A percentile compares a stretch with the other conserved stretches of the same genome.
These are phyloP conservation scores for Labrus mixtus DNA, from an alignment of 2,113 vertebrate genomes.

Conservation along the genomic window DNA sequence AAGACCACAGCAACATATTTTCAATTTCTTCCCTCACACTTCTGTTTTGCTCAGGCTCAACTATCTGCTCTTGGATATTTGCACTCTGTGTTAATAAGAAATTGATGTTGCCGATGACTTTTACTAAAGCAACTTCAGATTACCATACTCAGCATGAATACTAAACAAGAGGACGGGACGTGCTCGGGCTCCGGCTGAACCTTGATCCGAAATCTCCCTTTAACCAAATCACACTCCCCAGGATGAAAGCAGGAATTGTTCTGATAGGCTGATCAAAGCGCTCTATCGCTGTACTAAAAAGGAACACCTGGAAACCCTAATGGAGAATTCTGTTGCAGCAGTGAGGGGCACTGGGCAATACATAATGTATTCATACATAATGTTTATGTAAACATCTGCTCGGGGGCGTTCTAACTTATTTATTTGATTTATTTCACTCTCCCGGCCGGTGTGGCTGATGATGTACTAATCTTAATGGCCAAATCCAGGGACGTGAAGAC, in stretches of 20 bases:
- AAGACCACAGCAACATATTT: constrained; percentile 27
- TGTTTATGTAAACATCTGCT: constrained; percentile 83
- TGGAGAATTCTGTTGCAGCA: constrained; percentile 70
- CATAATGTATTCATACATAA: constrained; percentile 77
- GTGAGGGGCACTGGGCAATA: constrained; percentile 70
- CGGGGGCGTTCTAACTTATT: constrained; percentile 74
- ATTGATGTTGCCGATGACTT: constrained; percentile 80
- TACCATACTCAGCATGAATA: constrained; percentile 75
- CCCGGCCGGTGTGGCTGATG: constrained; percentile 58
- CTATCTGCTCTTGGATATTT: constrained; percentile 60
- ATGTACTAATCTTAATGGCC: constrained; percentile 68
- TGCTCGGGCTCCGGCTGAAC: constrained; percentile 69
- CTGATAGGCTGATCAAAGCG: constrained; percentile 82
- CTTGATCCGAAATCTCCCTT: constrained; percentile 77
- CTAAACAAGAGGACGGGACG: constrained; percentile 68
- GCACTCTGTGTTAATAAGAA: constrained; percentile 75
- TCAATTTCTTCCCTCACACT: constrained; percentile 19
- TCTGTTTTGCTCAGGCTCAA: constrained; percentile 43
- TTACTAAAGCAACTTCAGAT: constrained; percentile 74
- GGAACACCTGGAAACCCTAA: constrained; percentile 80
- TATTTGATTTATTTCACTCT: constrained; percentile 69
- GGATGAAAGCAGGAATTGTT: constrained; percentile 83
- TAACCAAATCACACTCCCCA: constrained; percentile 72
- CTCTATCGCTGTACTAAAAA: constrained; percentile 72
- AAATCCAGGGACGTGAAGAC: constrained; percentile 45